These are phyloP conservation scores for Pygocentrus nattereri DNA, from an alignment of 2,797 vertebrate species.

Conservation along the genomic window DNA sequence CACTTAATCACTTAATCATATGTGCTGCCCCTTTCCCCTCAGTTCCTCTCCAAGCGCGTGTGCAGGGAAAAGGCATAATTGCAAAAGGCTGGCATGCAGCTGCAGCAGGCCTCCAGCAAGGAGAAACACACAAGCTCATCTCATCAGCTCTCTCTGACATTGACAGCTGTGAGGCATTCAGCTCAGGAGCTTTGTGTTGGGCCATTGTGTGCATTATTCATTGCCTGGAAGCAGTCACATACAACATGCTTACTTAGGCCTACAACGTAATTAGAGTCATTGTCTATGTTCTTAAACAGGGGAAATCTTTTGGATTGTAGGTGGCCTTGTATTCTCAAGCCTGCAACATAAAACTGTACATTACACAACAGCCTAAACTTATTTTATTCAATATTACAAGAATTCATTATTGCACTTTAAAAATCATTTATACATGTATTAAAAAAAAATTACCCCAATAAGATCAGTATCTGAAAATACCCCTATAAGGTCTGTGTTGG, in stretches of 20 bases:
- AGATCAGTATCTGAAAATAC: too few species aligned
- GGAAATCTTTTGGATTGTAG: neutral
- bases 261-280: slow-evolving; percentile 38
- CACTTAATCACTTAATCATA: slow-evolving; percentile 73
- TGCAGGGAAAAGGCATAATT: slow-evolving; percentile 72
- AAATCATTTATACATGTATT: neutral
- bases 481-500: too few species aligned
- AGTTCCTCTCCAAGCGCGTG: slow-evolving; percentile 63
- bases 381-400: neutral
- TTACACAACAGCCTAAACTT: neutral
- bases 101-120: slow-evolving; percentile 76
- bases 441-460: too few species aligned
- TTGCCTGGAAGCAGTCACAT: slow-evolving; percentile 74
- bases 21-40: slow-evolving; percentile 53
- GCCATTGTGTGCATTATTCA: slow-evolving; percentile 76
- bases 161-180: slow-evolving; percentile 63
- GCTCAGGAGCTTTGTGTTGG: slow-evolving; percentile 58
- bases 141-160: slow-evolving; percentile 44
- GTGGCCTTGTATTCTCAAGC: neutral
- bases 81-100: slow-evolving; percentile 77
- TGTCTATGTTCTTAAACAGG: neutral
- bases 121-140: slow-evolving; percentile 59
- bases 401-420: neutral
- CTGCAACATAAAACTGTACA: neutral
- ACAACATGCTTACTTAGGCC: slow-evolving; percentile 62